Base-by-base conservation (phyloP, 2,888 invertebrate genomes). In the Parthenolecanium corni region DNA sequence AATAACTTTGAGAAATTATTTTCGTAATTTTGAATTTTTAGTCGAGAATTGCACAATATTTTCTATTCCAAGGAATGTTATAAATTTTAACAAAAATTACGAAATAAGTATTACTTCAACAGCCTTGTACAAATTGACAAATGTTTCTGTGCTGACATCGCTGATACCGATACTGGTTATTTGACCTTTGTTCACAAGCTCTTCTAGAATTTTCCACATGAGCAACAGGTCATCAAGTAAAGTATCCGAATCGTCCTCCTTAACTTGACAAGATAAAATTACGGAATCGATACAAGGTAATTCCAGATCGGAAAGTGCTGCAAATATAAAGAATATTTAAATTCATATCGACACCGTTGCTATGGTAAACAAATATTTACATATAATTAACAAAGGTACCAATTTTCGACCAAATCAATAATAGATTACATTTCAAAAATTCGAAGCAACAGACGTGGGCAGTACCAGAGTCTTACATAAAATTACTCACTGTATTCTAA, bases 91-190 rank as follows among this genome's bases (percentile, higher is more conserved):
- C n/a, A n/a, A n/a, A n/a, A n/a, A n/a, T n/a, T n/a, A n/a, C n/a
- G n/a, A n/a, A n/a, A n/a, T n/a, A n/a, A n/a, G n/a, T n/a, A n/a
- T n/a, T 71, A 81, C 81, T 70, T 78, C 78, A 0, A 89, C 85
- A 80, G 83, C 84, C 51, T 81, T 80, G 74, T 89, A 84, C 1
- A 95, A 76, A 62, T 83, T 78, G 31, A 84, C 80, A 42, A 96
- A 84, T 18, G 84, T 81, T 0, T 81, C 80, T 24, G 88, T 87
- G 68, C 91, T 90, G n/a, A 94, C 79, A 74, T 95, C 94, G 2
- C 92, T 87, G 40, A 94, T 81, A 36, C 95, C 95, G 25, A 93
- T 76, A 69, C 86, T 84, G 16, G 79, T 77, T 3, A 89, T 81
- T 75, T 79, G 81, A 67, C 80, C 82, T 70, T 72, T 72, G 14